These are phyloP conservation scores for Agriopis marginaria DNA, from an alignment of 2,888 invertebrate species.

Conservation along the genomic window DNA sequence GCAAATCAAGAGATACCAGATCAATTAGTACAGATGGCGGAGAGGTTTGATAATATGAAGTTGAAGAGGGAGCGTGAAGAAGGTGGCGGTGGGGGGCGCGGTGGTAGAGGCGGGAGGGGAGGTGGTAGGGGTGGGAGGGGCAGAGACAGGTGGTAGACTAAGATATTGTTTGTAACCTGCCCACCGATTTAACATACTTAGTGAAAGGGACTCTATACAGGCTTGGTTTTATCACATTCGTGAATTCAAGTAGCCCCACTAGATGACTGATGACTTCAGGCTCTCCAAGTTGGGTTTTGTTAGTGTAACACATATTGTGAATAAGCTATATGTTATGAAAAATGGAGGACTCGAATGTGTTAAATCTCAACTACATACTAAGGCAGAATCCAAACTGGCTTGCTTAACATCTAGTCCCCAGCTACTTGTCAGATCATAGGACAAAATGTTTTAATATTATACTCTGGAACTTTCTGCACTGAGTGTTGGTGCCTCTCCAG, in stretches of 20 bases:
- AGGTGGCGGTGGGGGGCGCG: constrained; percentile 69
- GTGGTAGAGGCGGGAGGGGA: constrained; percentile 57
- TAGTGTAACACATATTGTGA: neutral
- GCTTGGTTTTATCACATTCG: too few relatives aligned
- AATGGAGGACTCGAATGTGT: neutral
- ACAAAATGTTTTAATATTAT: neutral
- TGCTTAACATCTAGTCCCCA: neutral
- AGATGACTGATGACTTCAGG: too few relatives aligned
- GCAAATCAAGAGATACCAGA: constrained; percentile 94
- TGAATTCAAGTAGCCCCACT: too few relatives aligned
- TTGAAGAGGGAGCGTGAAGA: constrained; percentile 86
- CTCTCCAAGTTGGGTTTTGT: too few relatives aligned
- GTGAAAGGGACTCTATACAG: too few relatives aligned
- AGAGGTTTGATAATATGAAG: constrained; percentile 90
- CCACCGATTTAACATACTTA: neutral
- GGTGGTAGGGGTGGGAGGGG: constrained; percentile 56
- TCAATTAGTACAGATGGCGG: constrained; percentile 91
- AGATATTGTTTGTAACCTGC: constrained; percentile 13
- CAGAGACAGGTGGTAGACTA: constrained; percentile 63
- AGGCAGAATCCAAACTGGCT: neutral
- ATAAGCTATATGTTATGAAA: neutral
- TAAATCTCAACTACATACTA: neutral
- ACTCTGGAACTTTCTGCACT: neutral
- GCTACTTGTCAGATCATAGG: too few relatives aligned
- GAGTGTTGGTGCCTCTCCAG: neutral